Evolutionary conservation across 2,888 invertebrate species (phyloP).

Genomic region (Ormia ochracea): DNA sequence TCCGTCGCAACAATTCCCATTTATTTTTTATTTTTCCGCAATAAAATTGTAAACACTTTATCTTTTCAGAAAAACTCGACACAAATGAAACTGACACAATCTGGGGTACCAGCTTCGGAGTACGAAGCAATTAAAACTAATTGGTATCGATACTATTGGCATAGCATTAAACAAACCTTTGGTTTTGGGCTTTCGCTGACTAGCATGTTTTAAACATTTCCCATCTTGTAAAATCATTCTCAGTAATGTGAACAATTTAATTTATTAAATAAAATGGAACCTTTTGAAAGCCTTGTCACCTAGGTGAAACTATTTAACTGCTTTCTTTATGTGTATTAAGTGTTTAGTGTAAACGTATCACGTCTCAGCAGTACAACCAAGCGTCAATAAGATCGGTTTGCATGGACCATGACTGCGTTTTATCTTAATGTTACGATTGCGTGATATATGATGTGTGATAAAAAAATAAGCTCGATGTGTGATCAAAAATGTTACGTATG

Average conservation of each 20-base stretch:
- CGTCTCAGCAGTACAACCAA: too few relatives aligned
- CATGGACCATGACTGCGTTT: too few relatives aligned
- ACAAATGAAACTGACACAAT: conserved; percentile 88
- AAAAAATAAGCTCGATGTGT: too few relatives aligned
- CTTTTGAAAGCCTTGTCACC: too few relatives aligned
- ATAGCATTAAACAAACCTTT: conserved; percentile 86
- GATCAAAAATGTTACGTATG: too few relatives aligned
- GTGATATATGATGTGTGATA: too few relatives aligned
- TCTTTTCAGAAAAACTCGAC: conserved; percentile 86
- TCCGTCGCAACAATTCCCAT: too few relatives aligned
- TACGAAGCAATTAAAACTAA: conserved; percentile 88
- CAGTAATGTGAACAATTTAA: neutral
- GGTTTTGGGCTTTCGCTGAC: conserved; percentile 71
- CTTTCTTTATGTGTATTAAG: too few relatives aligned
- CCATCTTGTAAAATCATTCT: neutral
- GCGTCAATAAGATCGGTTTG: too few relatives aligned
- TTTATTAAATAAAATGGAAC: neutral
- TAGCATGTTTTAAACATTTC: conserved; percentile 41
- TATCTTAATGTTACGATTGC: too few relatives aligned
- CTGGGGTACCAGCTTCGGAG: conserved; percentile 89
- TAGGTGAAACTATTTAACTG: too few relatives aligned
- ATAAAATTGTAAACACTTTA: neutral
- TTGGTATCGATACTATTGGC: conserved; percentile 97
- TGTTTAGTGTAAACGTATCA: too few relatives aligned
- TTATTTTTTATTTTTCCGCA: neutral